Base-by-base conservation (phyloP, 2,888 invertebrate species). In the Linyphia triangularis region DNA sequence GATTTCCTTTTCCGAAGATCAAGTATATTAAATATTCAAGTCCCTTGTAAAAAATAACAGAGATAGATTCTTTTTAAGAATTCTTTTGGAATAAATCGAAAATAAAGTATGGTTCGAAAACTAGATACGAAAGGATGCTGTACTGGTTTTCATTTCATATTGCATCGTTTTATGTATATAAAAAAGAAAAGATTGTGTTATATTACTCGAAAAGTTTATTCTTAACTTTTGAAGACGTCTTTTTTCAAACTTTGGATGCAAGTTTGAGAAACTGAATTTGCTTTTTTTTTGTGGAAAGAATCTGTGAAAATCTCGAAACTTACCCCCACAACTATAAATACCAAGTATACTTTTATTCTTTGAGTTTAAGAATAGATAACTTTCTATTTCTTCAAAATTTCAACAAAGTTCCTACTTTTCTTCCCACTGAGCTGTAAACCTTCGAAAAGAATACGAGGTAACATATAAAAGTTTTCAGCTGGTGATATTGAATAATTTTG, bases 391-490 rank as follows among this genome's bases (percentile, higher is more conserved):
- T 10, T n/a, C n/a, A 40, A n/a, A n/a, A n/a, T n/a, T n/a, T 51
- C n/a, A 40, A 59, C 33, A 22, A 69, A 81, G 51, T 33, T 59
- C 69, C 43, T 40, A 40, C 67, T 22, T 33, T 16, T 57, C 61
- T 37, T 24, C 30, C n/a, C 1, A 57, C 37, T 16, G 28, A 61
- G 16, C 16, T 3, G 63, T 26, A 33, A 75, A 73, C 28, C 57
- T 51, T 6, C 16, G 61, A 63, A 51, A 57, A n/a, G 37, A 63
- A 63, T 63, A 61, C 40, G 19, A 63, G 40, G 24, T 63, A 30
- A 16, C n/a, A 37, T 28, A 37, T 77, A n/a, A 77, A 77, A 77
- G 77, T 77, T 77, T 77, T 77, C 77, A 40, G 61, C 61, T 77
- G 63, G 37, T 6, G 75, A 40, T 77, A 77, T 77, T 77, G 77